Base-by-base conservation (phyloP, 2,797 vertebrate genomes). In the Sebastes iracundus region DNA sequence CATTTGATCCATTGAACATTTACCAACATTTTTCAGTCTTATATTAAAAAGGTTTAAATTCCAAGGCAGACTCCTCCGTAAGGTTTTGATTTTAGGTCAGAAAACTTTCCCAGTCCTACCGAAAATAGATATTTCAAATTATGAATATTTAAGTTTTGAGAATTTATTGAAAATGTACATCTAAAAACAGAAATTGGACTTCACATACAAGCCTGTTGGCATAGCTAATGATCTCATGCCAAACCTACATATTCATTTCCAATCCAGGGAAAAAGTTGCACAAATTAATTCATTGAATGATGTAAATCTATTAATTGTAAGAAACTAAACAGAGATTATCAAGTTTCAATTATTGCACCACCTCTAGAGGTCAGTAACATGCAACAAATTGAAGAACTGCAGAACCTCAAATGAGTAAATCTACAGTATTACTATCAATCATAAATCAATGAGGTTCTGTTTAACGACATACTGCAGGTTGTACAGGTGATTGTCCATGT, bases 361-460 rank as follows among this genome's bases (percentile, higher is more conserved):
- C 91, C 93, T 78, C 83, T 88, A 92, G 93, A 72, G 85, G 89
- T 76, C 89, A 89, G 88, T 78, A 84, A 80, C 28, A 27, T 53
- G 72, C 62, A 78, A 84, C 68, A 85, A 59, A 78, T 33, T 5
- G 10, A 66, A 58, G 5, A 64, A 70, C 11, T 22, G 7, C 23
- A 35, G 38, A 59, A 11, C 32, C 33, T 62, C n/a, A 60, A 38
- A 55, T 25, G 3, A 18, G 22, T 32, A 22, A 66, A 70, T 77
- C 22, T 27, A 22, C 20, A 35, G 18, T 14, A 61, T 23, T 22
- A 52, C 56, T 46, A 59, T 42, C 23, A 72, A 67, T 65, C n/a
- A 77, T 22, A 38, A 64, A 69, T 65, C 32, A 56, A 1, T 30
- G 2, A 66, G 27, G 13, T 79, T 72, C 9, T 52, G 14, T 32